phyloP scores from a whole-genome alignment of 2,888 invertebrate species.

The Nebria brevicollis region DNA sequence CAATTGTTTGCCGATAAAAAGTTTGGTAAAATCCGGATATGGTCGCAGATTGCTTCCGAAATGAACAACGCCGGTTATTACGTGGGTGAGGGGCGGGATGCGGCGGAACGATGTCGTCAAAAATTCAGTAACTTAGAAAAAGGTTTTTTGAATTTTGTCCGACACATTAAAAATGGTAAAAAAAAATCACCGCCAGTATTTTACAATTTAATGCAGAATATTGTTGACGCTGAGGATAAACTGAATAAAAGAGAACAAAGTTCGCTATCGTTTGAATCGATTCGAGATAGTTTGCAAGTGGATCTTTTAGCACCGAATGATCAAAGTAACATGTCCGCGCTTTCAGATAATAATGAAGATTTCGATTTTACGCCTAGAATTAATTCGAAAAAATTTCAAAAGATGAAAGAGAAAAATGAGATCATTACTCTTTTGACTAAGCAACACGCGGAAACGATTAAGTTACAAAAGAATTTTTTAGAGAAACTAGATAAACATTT shows the following conservation, averaged over 20 bases:
- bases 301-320: constrained; percentile 24
- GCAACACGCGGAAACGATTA: constrained; percentile 29
- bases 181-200: constrained; percentile 14
- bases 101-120: constrained; percentile 27
- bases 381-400: constrained; percentile 12
- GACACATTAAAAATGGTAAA: constrained; percentile 20
- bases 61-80: constrained; percentile 29
- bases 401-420: constrained; percentile 26
- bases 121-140: constrained; percentile 34
- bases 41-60: constrained; percentile 27
- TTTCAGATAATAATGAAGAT: constrained; percentile 13
- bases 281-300: constrained; percentile 28
- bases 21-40: constrained; percentile 18
- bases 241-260: constrained; percentile 24
- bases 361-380: neutral
- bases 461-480: constrained; percentile 16
- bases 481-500: constrained; percentile 30
- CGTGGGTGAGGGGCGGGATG: constrained; percentile 23
- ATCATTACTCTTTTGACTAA: constrained; percentile 21
- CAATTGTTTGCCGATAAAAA: constrained; percentile 21
- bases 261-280: constrained; percentile 8
- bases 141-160: constrained; percentile 21
- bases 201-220: constrained; percentile 24
- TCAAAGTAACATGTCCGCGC: constrained; percentile 10
- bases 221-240: constrained; percentile 32